Conservation (phyloP, 2,888 invertebrate genomes). For the Norana najaformis region DNA sequence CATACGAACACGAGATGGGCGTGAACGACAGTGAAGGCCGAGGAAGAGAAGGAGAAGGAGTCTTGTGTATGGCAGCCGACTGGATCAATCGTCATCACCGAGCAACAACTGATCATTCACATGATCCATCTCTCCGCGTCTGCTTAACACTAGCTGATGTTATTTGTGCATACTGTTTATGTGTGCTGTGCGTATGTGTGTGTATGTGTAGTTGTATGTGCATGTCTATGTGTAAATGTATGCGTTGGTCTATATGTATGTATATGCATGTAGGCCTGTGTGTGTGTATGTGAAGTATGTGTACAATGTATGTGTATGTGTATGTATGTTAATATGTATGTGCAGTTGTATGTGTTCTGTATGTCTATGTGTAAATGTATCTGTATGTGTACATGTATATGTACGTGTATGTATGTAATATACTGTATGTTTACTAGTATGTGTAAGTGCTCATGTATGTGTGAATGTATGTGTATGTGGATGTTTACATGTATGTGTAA, state of each 20-base stretch:
- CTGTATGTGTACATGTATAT: no score
- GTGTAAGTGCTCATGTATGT: not conserved
- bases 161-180: not conserved
- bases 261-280: not conserved
- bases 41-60: no score
- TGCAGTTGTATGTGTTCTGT: no score
- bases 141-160: no score
- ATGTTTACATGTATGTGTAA: not conserved
- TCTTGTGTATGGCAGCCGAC: no score
- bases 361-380: no score
- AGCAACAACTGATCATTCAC: no score
- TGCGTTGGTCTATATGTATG: not conserved
- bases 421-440: not conserved
- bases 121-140: no score
- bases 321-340: not conserved
- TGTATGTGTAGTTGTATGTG: not conserved
- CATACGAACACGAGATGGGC: no score
- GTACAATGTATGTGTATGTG: not conserved
- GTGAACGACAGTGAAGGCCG: no score
- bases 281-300: not conserved
- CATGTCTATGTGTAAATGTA: not conserved
- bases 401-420: not conserved
- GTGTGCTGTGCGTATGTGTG: not conserved
- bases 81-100: no score
- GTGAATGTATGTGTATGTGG: not conserved